Conservation (phyloP, 2,113 vertebrate species). For the Gobio gobio region DNA sequence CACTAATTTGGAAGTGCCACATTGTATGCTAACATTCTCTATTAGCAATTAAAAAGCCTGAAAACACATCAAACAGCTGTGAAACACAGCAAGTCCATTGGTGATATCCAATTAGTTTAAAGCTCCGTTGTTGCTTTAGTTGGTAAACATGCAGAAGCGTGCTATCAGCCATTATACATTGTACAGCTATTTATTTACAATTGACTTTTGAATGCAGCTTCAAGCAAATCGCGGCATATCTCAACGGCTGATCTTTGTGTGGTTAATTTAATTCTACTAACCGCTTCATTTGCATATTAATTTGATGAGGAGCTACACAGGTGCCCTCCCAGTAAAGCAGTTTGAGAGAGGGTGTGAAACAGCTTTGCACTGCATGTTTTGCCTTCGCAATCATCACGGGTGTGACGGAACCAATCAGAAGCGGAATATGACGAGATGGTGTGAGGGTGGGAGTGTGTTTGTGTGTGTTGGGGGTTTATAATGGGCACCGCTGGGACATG, state of each 20-base stretch:
- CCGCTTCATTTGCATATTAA: conserved; percentile 30
- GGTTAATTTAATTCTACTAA: conserved; percentile 39
- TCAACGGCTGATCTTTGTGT: conserved; percentile 4
- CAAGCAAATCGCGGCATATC: conserved; percentile 24
- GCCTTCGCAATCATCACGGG: conserved; percentile 15
- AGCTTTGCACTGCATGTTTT: conserved; percentile 38
- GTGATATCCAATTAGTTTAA: conserved; percentile 16
- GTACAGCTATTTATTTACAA: conserved; percentile 30
- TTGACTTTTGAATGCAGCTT: conserved; percentile 2
- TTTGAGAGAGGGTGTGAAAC: conserved; percentile 47
- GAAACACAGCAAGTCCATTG: neutral
- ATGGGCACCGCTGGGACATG: conserved; percentile 46
- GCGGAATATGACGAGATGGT: conserved; percentile 39
- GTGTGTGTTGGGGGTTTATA: conserved; percentile 48
- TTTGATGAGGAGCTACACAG: conserved; percentile 44
- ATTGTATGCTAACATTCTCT: conserved; percentile 17
- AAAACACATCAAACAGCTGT: conserved; percentile 24
- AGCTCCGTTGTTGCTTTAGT: neutral
- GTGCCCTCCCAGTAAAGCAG: conserved; percentile 45
- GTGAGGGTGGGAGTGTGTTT: conserved; percentile 39
- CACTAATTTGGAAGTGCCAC: conserved; percentile 13
- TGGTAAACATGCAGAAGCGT: conserved; percentile 8
- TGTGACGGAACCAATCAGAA: conserved; percentile 54
- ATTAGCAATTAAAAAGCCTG: conserved; percentile 17
- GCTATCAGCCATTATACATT: neutral